Conservation (phyloP, 1,140 invertebrate species). For the Tetragnatha versicolor region DNA sequence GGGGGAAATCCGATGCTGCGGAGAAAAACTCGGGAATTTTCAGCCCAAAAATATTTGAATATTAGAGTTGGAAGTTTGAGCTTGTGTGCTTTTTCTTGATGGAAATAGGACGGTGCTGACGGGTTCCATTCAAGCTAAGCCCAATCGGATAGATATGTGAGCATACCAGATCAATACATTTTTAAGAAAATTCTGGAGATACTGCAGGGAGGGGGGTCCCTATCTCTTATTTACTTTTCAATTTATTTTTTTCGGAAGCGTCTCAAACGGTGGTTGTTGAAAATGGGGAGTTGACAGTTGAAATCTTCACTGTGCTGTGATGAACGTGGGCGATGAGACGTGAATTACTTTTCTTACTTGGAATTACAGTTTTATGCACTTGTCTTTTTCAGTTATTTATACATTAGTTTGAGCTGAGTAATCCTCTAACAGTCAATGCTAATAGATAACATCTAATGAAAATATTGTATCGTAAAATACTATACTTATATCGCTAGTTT, state of each 20-base stretch:
- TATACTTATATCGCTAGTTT: too few species aligned
- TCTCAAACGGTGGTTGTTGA: not conserved
- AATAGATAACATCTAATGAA: too few species aligned
- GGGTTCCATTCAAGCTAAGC: slow-evolving; percentile 19
- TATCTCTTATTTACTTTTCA: slow-evolving; percentile 19
- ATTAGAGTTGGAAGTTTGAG: slow-evolving; percentile 19
- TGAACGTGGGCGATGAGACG: not conserved
- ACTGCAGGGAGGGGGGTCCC: not conserved
- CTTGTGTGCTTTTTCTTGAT: too few species aligned
- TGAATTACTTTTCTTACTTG: too few species aligned
- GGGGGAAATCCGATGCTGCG: not conserved
- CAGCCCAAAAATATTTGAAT: slow-evolving; percentile 27
- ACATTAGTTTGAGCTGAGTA: too few species aligned
- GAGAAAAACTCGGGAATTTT: slow-evolving; percentile 4
- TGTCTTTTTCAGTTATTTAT: too few species aligned
- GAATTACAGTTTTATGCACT: too few species aligned
- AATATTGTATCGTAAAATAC: too few species aligned
- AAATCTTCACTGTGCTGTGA: too few species aligned
- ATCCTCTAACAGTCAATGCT: too few species aligned
- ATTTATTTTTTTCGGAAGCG: not conserved
- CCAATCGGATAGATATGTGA: not conserved
- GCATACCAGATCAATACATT: not conserved
- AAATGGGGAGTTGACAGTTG: not conserved
- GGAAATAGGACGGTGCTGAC: slow-evolving; percentile 15
- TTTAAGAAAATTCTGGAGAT: not conserved